phyloP scores from a whole-genome alignment of 2,113 vertebrate species.

The Micromys minutus region DNA sequence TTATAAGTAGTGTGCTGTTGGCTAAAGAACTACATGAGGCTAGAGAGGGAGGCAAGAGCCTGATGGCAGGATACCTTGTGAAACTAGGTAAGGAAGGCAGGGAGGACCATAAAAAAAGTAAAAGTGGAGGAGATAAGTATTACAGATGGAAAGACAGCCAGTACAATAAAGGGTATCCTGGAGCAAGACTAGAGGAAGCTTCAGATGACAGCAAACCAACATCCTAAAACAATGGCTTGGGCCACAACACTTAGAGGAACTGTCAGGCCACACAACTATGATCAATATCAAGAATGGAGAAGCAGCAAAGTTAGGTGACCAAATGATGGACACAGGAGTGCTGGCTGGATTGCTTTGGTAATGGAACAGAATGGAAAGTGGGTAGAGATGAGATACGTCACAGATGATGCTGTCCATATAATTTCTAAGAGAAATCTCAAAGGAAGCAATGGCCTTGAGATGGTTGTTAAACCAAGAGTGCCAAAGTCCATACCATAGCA shows the following conservation, averaged over 20 bases:
- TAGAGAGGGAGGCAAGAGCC: neutral
- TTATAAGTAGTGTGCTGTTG: neutral
- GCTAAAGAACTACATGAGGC: neutral
- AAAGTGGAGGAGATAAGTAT: neutral
- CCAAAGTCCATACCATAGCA: neutral
- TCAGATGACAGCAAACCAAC: neutral
- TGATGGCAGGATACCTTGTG: neutral
- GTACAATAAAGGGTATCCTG: neutral
- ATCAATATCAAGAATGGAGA: neutral
- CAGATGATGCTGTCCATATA: neutral
- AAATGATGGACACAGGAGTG: neutral
- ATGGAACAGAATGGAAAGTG: neutral
- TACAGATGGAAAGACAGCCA: neutral
- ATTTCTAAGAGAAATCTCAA: neutral
- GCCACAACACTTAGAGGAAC: neutral
- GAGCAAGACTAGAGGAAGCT: neutral
- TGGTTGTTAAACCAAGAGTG: neutral
- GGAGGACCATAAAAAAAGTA: no score
- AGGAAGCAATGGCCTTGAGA: neutral
- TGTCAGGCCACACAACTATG: neutral
- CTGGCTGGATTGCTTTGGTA: neutral
- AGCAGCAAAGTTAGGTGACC: neutral
- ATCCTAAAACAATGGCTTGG: neutral
- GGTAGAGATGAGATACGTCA: neutral
- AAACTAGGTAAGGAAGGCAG: neutral